phyloP scores from a whole-genome alignment of 2,797 vertebrate species.

The Anabas testudineus region DNA sequence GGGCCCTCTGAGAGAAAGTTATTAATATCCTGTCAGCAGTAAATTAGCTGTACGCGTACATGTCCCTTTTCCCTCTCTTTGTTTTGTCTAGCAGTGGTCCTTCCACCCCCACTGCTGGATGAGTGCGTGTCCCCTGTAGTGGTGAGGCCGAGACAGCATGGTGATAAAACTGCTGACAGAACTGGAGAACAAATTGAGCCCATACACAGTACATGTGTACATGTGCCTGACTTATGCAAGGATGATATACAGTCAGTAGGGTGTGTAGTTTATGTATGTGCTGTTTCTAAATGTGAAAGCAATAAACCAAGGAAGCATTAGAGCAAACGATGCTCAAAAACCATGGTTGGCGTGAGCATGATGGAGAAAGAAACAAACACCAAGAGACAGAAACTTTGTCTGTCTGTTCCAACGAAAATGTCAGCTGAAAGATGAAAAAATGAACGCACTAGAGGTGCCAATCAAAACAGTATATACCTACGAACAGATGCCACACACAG shows the following conservation, averaged over 20 bases:
- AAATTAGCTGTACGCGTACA: conserved; percentile 69
- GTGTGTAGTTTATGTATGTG: conserved; percentile 44
- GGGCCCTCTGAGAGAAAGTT: conserved; percentile 65
- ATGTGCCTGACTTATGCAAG: conserved; percentile 52
- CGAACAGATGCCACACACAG: conserved; percentile 74
- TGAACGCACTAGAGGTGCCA: conserved; percentile 44
- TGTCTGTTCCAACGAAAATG: conserved; percentile 55
- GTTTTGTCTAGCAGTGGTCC: conserved; percentile 74
- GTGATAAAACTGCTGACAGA: conserved; percentile 68
- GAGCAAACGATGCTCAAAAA: conserved; percentile 29
- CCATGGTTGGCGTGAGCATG: conserved; percentile 40
- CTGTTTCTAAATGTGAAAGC: conserved; percentile 49
- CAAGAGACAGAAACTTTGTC: conserved; percentile 39
- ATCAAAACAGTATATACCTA: conserved; percentile 34
- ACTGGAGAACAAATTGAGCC: conserved; percentile 44
- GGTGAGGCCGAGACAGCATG: conserved; percentile 39
- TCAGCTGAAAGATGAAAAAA: conserved; percentile 32
- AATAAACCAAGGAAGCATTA: conserved; percentile 56
- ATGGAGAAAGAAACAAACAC: conserved; percentile 46
- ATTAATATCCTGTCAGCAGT: conserved; percentile 79
- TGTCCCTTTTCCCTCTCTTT: conserved; percentile 61
- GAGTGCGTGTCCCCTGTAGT: conserved; percentile 37
- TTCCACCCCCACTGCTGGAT: conserved; percentile 47
- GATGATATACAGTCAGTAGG: conserved; percentile 41
- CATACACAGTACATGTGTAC: conserved; percentile 40